Evolutionary conservation across 2,888 invertebrate species (phyloP), one percentile per base, ranked within the genome.

Genomic region (Saturnia pavonia): DNA sequence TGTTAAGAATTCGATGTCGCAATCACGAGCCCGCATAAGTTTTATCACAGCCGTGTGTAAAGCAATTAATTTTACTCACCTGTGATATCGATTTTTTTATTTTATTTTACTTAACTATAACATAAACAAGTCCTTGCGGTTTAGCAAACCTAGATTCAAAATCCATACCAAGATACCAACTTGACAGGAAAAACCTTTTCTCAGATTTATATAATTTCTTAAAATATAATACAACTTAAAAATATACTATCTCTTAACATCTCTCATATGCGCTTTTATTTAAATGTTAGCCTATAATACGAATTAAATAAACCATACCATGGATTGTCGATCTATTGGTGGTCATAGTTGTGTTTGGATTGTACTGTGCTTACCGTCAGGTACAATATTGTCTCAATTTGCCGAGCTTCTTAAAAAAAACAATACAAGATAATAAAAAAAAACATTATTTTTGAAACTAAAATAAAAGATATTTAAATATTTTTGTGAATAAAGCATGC

Each of bases 1-100:
- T 65, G 40, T n/a, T 40, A 40, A 40, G 34, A 65, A 65, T 65
- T 40, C 40, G 40, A 40, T 40, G 65, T 65, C 65, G 65, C 19
- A 65, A 65, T 65, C 34, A 11, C 27, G 0, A 40, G 9, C 65
- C 65, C 65, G 65, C 65, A 65, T 65, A 40, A 8, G 65, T 34
- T 40, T 65, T 65, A 65, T 65, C 65, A 40, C 19, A 34, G 40
- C 40, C 54, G 22, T 63, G 34, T 34, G 34, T 34, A n/a, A n/a
- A n/a, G 34, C 34, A 6, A 60, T 27, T 60, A 27, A 19, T 19
- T 51, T 51, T 14, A 60, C 25, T 60, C 27, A 60, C 57, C 19
- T 60, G 27, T 11, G 57, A 27, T 60, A 27, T 27, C n/a, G 7
- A 48, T 22, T 22, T 22, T 54, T n/a, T 11, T 54, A n/a, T 54